Evolutionary conservation across 2,888 invertebrate species (phyloP), one percentile per base, ranked within the genome.

Genomic region (Lathronympha strigana): DNA sequence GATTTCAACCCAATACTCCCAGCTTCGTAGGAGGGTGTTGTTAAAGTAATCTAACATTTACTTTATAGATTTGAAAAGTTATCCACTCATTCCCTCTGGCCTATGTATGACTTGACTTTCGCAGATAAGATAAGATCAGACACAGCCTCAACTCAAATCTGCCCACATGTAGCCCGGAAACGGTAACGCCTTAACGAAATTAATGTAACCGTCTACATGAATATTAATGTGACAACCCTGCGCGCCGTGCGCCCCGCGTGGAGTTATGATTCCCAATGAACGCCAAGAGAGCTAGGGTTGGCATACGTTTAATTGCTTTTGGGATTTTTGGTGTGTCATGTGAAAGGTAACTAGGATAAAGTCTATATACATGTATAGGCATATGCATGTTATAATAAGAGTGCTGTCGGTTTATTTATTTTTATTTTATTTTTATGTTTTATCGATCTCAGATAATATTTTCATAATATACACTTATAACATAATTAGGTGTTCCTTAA

Each of bases 171-270:
- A 43, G 21, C 38, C 28, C 17, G 17, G 19, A 25, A 15, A 33
- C 45, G 31, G 62, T 51, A 54, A 33, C 43, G 68, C 73, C 71
- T 69, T 70, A 73, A 73, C 69, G 57, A 72, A 74, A 75, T 75
- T 75, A 74, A 74, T 75, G 72, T 70, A 4, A 73, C 66, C 69
- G 71, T 70, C 74, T 74, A 5, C 61, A 72, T 76, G 74, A 76
- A 77, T 77, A 77, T 75, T 76, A 73, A 77, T 72, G 63, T 66
- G 54, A 23, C 63, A 68, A 69, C 71, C 69, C 73, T 71, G 71
- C 49, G 62, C 58, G 36, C 53, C 53, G 62, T 62, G 43, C 47
- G 49, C 62, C 33, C 49, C 43, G 36, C 23, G 43, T 21, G 49
- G 40, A 66, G 71, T 70, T 71, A 64, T 72, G 72, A 72, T 71